Base-by-base conservation (phyloP, 2,888 invertebrate species). In the Tinea pellionella region DNA sequence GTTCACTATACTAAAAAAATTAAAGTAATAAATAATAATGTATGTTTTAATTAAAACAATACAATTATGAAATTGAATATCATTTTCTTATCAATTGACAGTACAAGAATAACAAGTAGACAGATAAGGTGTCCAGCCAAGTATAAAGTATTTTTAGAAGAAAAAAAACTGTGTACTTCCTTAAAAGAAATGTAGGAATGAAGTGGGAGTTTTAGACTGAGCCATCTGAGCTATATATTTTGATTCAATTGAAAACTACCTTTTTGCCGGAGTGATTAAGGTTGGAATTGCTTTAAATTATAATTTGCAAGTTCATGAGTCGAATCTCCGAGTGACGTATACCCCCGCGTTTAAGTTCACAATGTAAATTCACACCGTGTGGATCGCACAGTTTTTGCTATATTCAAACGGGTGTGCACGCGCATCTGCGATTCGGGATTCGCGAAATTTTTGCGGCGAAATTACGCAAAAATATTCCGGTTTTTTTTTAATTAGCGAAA, bases 81-180 rank as follows among this genome's bases (percentile, higher is more conserved):
- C 37, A 37, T 9, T 6, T 37, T 37, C 9, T 47, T 47, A 47
- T 47, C 47, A 47, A 13, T n/a, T 6, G 47, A 47, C 47, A 47
- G 18, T 9, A 47, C n/a, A 18, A n/a, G 47, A 47, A 47, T 18
- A 47, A 47, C 47, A 47, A 47, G 24, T 15, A 47, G 13, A 8
- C 8, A 47, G 47, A 47, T 47, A 47, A 47, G 9, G 47, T 16
- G 13, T 47, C 47, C 18, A 16, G 16, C 18, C 18, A 18, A 47
- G 47, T 47, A 15, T 13, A 47, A 47, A 47, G 15, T 47, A 47
- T 47, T 47, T 47, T 47, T 47, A 47, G 47, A 47, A 47, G 18
- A 47, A 47, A 47, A 47, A 16, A 47, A 15, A 16, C 18, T 47
- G n/a, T 13, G 13, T n/a, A 47, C 47, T 47, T 47, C 47, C 47